phyloP scores from a whole-genome alignment of 2,888 invertebrate genomes.

The Choristoneura rosaceana region DNA sequence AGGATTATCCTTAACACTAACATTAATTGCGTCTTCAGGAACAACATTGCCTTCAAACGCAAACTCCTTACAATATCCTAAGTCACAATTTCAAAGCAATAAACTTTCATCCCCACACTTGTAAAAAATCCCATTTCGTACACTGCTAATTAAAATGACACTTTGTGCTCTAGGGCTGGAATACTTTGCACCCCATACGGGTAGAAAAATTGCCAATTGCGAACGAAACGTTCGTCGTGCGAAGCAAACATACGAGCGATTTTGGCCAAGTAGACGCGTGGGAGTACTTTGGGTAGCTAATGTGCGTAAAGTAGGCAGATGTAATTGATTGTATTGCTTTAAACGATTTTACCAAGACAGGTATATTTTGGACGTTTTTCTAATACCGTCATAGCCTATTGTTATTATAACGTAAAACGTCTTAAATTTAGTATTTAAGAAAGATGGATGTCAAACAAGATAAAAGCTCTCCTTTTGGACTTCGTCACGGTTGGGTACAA shows the following conservation, averaged over 20 bases:
- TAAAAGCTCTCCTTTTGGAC: too few relatives aligned
- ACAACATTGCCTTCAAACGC: too few relatives aligned
- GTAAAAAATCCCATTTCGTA: neutral
- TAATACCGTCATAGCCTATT: too few relatives aligned
- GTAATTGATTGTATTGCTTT: conserved; percentile 35
- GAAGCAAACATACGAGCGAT: conserved; percentile 57
- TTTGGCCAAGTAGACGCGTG: conserved; percentile 67
- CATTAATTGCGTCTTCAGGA: too few relatives aligned
- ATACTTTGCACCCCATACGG: conserved; percentile 27
- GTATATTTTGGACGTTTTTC: neutral
- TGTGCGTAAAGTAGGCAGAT: conserved; percentile 47
- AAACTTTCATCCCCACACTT: neutral
- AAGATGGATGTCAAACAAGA: too few relatives aligned
- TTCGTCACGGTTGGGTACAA: too few relatives aligned
- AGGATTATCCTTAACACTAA: too few relatives aligned
- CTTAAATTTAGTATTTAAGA: too few relatives aligned
- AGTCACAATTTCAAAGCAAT: too few relatives aligned
- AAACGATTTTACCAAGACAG: conserved; percentile 8
- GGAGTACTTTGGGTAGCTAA: conserved; percentile 64
- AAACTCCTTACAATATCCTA: too few relatives aligned
- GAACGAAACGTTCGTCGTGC: conserved; percentile 50
- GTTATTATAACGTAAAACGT: too few relatives aligned
- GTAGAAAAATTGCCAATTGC: conserved; percentile 54
- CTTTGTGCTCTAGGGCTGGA: neutral
- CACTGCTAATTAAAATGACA: neutral